These are phyloP conservation scores for Lycopodina hypogea DNA, from an alignment of 37 sponge, comb jelly and placozoan genomes.

Conservation along the genomic window DNA sequence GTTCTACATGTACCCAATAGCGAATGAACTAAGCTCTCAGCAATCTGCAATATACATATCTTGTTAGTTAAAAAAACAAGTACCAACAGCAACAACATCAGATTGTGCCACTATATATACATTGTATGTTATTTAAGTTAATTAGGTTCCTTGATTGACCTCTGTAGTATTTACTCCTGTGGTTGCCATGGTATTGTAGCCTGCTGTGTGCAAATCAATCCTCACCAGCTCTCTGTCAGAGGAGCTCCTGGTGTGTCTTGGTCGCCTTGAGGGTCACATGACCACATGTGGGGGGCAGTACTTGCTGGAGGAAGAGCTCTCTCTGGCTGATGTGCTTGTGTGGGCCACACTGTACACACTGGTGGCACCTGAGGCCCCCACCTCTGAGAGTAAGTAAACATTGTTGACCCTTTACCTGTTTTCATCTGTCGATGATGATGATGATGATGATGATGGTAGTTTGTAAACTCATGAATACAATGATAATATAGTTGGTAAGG, in stretches of 20 bases:
- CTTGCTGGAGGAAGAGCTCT: conserved; percentile 18
- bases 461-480: too few relatives aligned
- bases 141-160: too few relatives aligned
- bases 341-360: conserved; percentile 58
- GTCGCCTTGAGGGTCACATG: conserved; percentile 44
- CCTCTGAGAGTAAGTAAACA: conserved; percentile 22
- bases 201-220: not conserved
- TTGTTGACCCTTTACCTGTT: not conserved
- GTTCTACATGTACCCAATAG: too few relatives aligned
- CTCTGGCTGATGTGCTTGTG: conserved; percentile 58
- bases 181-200: not conserved
- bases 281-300: conserved; percentile 2
- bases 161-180: too few relatives aligned
- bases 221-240: conserved; percentile 12
- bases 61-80: too few relatives aligned
- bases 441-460: too few relatives aligned
- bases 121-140: too few relatives aligned
- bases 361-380: conserved; percentile 26
- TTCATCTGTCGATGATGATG: not conserved
- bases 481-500: too few relatives aligned
- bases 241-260: conserved; percentile 23
- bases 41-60: too few relatives aligned
- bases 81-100: too few relatives aligned
- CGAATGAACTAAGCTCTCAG: too few relatives aligned
- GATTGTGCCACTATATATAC: too few relatives aligned